Conservation (phyloP, 2,113 vertebrate species). For the Rhegmatorhina hoffmannsi region DNA sequence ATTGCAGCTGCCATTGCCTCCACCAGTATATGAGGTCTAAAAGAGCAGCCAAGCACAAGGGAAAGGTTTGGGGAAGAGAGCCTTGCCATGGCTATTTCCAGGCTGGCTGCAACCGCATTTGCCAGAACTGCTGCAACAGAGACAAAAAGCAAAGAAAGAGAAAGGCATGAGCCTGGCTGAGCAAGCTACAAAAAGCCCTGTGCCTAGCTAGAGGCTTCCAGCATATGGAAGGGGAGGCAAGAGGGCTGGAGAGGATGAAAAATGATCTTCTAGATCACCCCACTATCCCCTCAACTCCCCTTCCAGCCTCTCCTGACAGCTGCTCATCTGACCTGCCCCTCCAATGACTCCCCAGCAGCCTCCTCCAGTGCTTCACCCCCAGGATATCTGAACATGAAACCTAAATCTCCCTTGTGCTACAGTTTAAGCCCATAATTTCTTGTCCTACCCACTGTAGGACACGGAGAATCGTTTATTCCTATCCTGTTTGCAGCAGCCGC, state of each 20-base stretch:
- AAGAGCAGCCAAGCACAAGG: background rate
- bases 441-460: background rate
- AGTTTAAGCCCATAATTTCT: slow-evolving; percentile 35
- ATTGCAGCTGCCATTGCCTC: background rate
- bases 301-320: background rate
- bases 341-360: background rate
- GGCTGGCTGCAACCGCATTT: background rate
- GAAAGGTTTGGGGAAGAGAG: background rate
- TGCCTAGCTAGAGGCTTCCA: background rate
- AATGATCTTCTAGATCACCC: background rate
- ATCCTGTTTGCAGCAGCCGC: slow-evolving; percentile 32
- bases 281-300: background rate
- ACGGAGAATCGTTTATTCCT: slow-evolving; percentile 30
- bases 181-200: background rate
- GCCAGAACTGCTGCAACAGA: background rate
- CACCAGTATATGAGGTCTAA: background rate
- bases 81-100: background rate
- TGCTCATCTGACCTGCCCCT: background rate
- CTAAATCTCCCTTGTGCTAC: background rate
- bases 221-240: background rate
- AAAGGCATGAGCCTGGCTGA: background rate
- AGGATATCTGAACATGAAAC: background rate
- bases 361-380: background rate
- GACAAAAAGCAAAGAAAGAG: background rate
- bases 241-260: slow-evolving; percentile 9